phyloP scores from a whole-genome alignment of 2,113 vertebrate species.

The Oriolus oriolus region DNA sequence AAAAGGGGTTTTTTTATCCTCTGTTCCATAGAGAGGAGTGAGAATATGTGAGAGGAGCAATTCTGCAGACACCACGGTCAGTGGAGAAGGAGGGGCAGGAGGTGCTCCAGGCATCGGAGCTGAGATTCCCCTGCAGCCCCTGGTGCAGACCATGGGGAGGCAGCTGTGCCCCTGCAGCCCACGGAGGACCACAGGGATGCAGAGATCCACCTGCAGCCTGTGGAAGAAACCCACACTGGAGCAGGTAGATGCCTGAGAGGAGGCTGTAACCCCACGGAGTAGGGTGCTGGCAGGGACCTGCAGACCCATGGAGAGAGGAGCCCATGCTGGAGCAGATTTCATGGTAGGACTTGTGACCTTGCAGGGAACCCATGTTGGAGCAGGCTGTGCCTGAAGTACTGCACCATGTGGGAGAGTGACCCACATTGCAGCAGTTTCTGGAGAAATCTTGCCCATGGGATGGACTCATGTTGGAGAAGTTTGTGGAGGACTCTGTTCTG shows the following conservation, averaged over 20 bases:
- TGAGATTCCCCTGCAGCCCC: accelerated
- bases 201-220: background rate
- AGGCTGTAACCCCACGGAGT: background rate
- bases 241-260: background rate
- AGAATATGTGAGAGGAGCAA: background rate
- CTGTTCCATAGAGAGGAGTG: background rate
- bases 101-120: background rate
- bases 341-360: background rate
- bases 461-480: background rate
- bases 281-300: background rate
- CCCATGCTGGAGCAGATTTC: accelerated
- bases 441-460: background rate
- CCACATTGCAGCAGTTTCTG: background rate
- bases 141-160: background rate
- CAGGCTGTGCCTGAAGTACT: background rate
- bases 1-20: accelerated
- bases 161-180: background rate
- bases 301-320: background rate
- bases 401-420: background rate
- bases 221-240: background rate
- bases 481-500: background rate
- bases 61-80: background rate
- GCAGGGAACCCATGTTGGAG: accelerated
- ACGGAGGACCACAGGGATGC: accelerated
- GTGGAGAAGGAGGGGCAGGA: background rate